These are phyloP conservation scores for Eledona agricola DNA, from an alignment of 2,888 invertebrate species.

Conservation along the genomic window DNA sequence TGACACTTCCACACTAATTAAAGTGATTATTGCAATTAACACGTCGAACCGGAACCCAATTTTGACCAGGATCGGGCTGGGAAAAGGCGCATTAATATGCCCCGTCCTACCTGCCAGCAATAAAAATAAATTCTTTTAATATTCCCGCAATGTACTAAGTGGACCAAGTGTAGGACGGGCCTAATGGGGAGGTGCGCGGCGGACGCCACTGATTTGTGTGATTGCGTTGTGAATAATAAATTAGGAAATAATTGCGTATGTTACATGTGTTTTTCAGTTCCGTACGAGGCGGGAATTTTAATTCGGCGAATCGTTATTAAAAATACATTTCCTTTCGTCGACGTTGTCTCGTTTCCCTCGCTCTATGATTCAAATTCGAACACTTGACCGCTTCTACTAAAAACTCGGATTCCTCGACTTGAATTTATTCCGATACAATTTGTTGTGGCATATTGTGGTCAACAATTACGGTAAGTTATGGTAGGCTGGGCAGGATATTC, in stretches of 20 bases:
- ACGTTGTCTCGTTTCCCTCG: no score
- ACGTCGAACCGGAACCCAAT: conserved; percentile 34
- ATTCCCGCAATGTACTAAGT: conserved; percentile 43
- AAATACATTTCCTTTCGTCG: conserved; percentile 50
- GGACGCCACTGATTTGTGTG: conserved; percentile 45
- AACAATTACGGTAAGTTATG: conserved; percentile 57
- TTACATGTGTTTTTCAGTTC: conserved; percentile 46
- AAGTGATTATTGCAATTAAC: conserved; percentile 43
- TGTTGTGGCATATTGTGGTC: conserved; percentile 57
- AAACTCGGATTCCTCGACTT: conserved; percentile 29
- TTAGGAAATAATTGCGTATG: conserved; percentile 47
- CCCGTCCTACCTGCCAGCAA: conserved; percentile 32
- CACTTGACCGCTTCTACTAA: no score
- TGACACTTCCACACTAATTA: conserved; percentile 45
- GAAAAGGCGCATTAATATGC: conserved; percentile 33
- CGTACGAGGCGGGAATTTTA: conserved; percentile 44
- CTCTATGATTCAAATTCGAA: no score
- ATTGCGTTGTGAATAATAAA: conserved; percentile 49
- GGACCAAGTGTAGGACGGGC: conserved; percentile 43
- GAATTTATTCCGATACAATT: conserved; percentile 53
- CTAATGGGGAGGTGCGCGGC: conserved; percentile 35
- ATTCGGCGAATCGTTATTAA: conserved; percentile 44
- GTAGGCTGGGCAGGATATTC: conserved; percentile 51
- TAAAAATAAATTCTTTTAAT: conserved; percentile 48
- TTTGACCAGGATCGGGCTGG: conserved; percentile 18